Conservation (phyloP, 2,888 invertebrate genomes). For the Myathropa florea region DNA sequence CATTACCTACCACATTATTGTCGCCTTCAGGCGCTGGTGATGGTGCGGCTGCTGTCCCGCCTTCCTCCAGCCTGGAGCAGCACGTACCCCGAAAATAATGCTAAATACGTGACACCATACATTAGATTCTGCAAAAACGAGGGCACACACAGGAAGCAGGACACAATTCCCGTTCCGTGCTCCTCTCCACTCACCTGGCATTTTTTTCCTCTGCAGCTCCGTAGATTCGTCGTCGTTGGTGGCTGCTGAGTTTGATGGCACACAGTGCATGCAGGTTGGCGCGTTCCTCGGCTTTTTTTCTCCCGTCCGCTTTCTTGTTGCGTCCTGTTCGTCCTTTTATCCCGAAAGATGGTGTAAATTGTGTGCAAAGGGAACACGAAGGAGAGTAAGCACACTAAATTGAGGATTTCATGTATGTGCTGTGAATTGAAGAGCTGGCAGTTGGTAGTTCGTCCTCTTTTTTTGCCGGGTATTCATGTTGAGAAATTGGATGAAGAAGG, state of each 20-base stretch:
- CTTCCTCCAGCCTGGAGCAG: constrained; percentile 13
- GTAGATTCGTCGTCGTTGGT: background rate
- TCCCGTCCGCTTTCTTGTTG: background rate
- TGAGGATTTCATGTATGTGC: constrained; percentile 50
- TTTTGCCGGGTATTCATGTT: background rate
- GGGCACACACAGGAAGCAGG: constrained; percentile 40
- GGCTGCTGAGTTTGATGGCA: constrained; percentile 26
- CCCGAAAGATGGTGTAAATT: constrained; percentile 58
- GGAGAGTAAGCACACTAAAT: constrained; percentile 52
- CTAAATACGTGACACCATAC: constrained; percentile 68
- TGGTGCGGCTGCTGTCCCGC: background rate
- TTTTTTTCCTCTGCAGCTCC: background rate
- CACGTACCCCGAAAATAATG: constrained; percentile 67
- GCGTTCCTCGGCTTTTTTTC: background rate
- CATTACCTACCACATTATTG: constrained; percentile 62
- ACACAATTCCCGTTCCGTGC: constrained; percentile 43
- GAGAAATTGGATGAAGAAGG: constrained; percentile 53
- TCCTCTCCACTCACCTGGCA: constrained; percentile 54
- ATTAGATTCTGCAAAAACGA: constrained; percentile 44
- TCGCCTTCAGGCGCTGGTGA: constrained; percentile 43
- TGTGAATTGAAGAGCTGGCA: constrained; percentile 28
- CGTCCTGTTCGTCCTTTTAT: background rate
- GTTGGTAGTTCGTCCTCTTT: constrained; percentile 11
- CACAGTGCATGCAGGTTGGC: constrained; percentile 53
- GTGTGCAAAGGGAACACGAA: constrained; percentile 33